Percentiles rank a stretch among this genome's conserved stretches.
These are phyloP conservation scores for Callospermophilus lateralis DNA, from an alignment of 2,113 vertebrate species.

Conservation along the genomic window DNA sequence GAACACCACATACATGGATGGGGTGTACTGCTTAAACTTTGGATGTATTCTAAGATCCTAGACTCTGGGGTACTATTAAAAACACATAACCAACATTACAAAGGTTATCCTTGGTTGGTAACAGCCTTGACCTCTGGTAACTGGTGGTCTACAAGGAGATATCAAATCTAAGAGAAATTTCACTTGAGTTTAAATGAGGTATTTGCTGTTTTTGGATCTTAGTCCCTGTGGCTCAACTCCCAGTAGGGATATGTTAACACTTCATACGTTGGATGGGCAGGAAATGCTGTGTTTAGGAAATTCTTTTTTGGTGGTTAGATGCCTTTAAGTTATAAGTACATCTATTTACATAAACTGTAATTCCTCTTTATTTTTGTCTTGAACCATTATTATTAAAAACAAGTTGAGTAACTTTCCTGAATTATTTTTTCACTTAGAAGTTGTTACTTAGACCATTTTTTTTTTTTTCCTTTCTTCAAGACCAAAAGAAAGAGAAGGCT, in stretches of 20 bases:
- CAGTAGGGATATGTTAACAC: neutral
- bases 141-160: constrained; percentile 7
- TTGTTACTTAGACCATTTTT: neutral
- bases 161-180: neutral
- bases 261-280: neutral
- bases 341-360: neutral
- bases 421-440: constrained; percentile 59
- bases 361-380: constrained; percentile 35
- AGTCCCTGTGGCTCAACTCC: neutral
- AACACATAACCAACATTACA: constrained; percentile 3
- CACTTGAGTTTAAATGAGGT: neutral
- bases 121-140: constrained; percentile 34
- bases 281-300: neutral
- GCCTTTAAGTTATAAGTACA: neutral
- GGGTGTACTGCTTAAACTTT: neutral
- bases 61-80: neutral
- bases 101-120: constrained; percentile 1
- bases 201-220: neutral
- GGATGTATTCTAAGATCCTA: neutral
- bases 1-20: no score
- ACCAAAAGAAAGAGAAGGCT: neutral
- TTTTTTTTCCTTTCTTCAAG: neutral
- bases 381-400: constrained; percentile 49
- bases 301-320: neutral
- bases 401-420: constrained; percentile 26